These are phyloP conservation scores for Mechanitis mazaeus DNA, from an alignment of 2,888 invertebrate species.

Conservation along the genomic window DNA sequence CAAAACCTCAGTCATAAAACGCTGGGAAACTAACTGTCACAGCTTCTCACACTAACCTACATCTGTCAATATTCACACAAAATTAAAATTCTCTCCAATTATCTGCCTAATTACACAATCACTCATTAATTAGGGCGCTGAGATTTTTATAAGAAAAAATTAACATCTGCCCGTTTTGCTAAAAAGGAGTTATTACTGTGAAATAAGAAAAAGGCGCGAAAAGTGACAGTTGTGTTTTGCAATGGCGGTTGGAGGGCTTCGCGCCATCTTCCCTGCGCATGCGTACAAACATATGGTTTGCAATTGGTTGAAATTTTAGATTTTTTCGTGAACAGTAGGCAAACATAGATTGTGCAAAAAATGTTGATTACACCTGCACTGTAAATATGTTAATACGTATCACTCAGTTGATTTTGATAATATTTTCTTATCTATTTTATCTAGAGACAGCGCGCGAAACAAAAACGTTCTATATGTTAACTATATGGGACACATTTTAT, in stretches of 20 bases:
- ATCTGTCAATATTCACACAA: slow-evolving; percentile 59
- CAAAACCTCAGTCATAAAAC: neutral
- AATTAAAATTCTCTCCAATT: slow-evolving; percentile 45
- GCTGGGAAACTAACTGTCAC: slow-evolving; percentile 17
- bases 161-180: slow-evolving; percentile 42
- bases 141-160: slow-evolving; percentile 53
- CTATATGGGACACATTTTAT: no score
- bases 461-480: no score
- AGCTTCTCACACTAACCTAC: slow-evolving; percentile 35
- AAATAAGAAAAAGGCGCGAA: slow-evolving; percentile 48
- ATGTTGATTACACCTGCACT: neutral
- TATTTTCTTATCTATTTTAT: no score
- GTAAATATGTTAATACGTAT: neutral
- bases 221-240: slow-evolving; percentile 65
- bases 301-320: slow-evolving; percentile 28
- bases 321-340: slow-evolving; percentile 15
- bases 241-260: slow-evolving; percentile 45
- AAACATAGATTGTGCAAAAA: slow-evolving; percentile 2
- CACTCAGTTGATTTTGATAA: no score
- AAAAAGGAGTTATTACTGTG: slow-evolving; percentile 15
- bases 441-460: no score
- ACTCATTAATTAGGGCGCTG: slow-evolving; percentile 46
- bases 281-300: slow-evolving; percentile 50
- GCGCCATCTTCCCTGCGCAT: slow-evolving; percentile 37
- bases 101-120: slow-evolving; percentile 46